Evolutionary conservation across 2,113 vertebrate genomes (phyloP).

Genomic region (Syngnathoides biaculeatus): DNA sequence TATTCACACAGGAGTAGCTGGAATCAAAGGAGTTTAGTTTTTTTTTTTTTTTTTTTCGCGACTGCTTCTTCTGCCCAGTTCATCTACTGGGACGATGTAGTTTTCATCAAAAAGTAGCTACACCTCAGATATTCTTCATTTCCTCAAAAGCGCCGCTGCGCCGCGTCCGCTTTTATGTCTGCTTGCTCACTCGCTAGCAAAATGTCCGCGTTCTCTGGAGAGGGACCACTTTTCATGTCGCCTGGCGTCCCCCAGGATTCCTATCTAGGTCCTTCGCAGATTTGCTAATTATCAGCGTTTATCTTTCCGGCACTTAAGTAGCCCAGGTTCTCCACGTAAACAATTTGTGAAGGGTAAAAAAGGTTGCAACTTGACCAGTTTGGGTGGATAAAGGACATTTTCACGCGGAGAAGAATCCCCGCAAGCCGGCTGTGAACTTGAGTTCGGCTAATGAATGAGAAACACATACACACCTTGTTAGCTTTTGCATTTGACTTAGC

Average conservation of each 20-base stretch:
- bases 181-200: not conserved
- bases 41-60: not conserved
- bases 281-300: slow-evolving; percentile 49
- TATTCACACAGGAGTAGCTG: not conserved
- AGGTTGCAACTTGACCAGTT: slow-evolving; percentile 61
- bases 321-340: slow-evolving; percentile 32
- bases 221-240: not conserved
- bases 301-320: slow-evolving; percentile 17
- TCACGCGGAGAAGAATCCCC: slow-evolving; percentile 68
- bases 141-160: not conserved
- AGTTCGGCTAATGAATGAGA: slow-evolving; percentile 30
- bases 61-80: slow-evolving; percentile 5
- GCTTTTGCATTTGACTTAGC: slow-evolving; percentile 22
- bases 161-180: slow-evolving; percentile 9
- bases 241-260: slow-evolving; percentile 41
- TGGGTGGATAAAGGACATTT: slow-evolving; percentile 70
- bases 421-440: slow-evolving; percentile 61
- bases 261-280: slow-evolving; percentile 37
- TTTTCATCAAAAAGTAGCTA: slow-evolving; percentile 12
- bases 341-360: slow-evolving; percentile 66
- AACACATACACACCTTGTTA: slow-evolving; percentile 19
- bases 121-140: slow-evolving; percentile 3
- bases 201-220: slow-evolving; percentile 16
- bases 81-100: slow-evolving; percentile 7
- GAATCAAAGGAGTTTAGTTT: not conserved